These are phyloP conservation scores for Cryptus armator DNA, from an alignment of 2,888 invertebrate genomes.

Conservation along the genomic window DNA sequence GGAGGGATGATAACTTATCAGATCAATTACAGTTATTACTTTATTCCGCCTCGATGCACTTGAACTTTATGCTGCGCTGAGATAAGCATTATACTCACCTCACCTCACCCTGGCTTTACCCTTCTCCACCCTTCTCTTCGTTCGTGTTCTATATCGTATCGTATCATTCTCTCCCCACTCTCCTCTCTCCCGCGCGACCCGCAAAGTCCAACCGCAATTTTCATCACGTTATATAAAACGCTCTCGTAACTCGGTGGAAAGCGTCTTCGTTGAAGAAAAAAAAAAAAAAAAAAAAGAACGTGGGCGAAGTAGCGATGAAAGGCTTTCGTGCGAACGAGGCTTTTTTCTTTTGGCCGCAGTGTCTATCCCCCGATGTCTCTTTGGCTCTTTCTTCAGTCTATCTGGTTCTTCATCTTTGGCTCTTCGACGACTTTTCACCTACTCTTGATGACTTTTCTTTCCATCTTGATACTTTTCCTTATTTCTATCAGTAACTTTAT, in stretches of 20 bases:
- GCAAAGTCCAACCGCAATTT: constrained; percentile 55
- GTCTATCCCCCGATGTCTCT: constrained; percentile 6
- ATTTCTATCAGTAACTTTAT: constrained; percentile 1
- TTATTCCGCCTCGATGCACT: constrained; percentile 81
- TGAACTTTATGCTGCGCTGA: constrained; percentile 80
- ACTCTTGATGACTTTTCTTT: neutral
- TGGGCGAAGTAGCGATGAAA: constrained; percentile 11
- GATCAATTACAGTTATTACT: constrained; percentile 84
- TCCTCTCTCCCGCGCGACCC: constrained; percentile 18
- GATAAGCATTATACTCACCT: constrained; percentile 66
- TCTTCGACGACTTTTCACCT: constrained; percentile 22
- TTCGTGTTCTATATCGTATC: constrained; percentile 1
- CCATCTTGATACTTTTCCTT: constrained; percentile 6
- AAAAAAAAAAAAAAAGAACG: constrained; percentile 18
- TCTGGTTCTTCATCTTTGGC: constrained; percentile 43
- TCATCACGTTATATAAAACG: constrained; percentile 55
- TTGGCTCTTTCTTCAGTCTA: constrained; percentile 13
- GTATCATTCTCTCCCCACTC: constrained; percentile 17
- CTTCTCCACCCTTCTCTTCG: constrained; percentile 15
- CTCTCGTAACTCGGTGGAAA: constrained; percentile 48
- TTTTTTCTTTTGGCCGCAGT: constrained; percentile 4
- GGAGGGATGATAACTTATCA: constrained; percentile 80
- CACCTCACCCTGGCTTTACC: constrained; percentile 6
- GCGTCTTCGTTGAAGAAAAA: constrained; percentile 33
- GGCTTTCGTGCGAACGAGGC: constrained; percentile 36